Base-by-base conservation (phyloP, 2,797 vertebrate genomes). In the Chaetodon trifasciatus region DNA sequence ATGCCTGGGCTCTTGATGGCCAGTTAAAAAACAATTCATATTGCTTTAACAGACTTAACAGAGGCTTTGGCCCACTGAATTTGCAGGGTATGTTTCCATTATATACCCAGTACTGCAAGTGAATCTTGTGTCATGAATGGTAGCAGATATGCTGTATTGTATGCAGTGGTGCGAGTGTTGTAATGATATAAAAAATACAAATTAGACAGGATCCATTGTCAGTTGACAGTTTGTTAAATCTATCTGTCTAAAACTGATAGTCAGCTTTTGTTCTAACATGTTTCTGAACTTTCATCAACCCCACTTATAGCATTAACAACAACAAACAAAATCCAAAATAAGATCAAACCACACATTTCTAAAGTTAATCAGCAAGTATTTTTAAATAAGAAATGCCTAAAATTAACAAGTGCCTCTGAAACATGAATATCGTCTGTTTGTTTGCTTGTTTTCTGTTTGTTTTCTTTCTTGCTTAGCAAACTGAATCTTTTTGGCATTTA, bases 1-100 rank as follows among this genome's bases (percentile, higher is more conserved):
- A 21, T 19, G 7, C 50, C 23, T 24, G 11, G 40, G 24, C 50
- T 75, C 19, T 63, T 74, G n/a, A 74, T 58, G 52, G 72, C 58
- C 44, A 77, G 60, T 72, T 47, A 57, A 35, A 28, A 68, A 62
- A 46, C 2, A 1, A 76, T 70, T 57, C 28, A 74, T 7, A 47
- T 0, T 13, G 28, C 32, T 24, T 62, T 47, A 46, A 24, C 8
- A 47, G 56, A 52, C 15, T 60, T 70, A 32, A 42, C n/a, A 63
- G 52, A 46, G 32, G n/a, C n/a, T 73, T 57, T 35, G 19, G 37
- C 17, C 56, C 24, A 24, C 16, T 63, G 57, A 2, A 49, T 61
- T 24, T 46, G 24, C 16, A 24, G 23, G n/a, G 16, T 24, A 4
- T 53, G 21, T 66, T 13, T 50, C 42, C 19, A 52, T 37, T 37